A percentile compares a stretch with the other conserved stretches of the same genome.
phyloP scores from a whole-genome alignment of 2,113 vertebrate genomes.

The Lasiurus cinereus region DNA sequence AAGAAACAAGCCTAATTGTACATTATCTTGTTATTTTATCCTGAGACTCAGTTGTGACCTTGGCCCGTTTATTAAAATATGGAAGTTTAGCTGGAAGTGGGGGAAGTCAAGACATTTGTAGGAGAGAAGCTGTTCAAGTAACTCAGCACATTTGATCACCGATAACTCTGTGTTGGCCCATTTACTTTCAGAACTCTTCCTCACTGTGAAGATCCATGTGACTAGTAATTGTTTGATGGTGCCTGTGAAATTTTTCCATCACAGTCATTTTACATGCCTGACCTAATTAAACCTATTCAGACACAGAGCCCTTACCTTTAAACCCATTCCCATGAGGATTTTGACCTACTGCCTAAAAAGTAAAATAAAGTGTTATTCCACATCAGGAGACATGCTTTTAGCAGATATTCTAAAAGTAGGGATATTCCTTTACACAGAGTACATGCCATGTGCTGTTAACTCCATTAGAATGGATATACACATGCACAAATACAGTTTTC shows the following conservation, averaged over 20 bases:
- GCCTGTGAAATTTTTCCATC: slow-evolving; percentile 9
- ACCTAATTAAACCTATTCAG: background rate
- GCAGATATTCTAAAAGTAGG: background rate
- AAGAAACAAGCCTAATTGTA: background rate
- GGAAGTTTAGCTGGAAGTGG: background rate
- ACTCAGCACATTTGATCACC: background rate
- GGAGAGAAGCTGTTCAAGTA: slow-evolving; percentile 33
- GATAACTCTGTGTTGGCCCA: background rate
- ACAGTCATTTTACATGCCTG: background rate
- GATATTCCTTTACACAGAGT: background rate
- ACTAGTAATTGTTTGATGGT: background rate
- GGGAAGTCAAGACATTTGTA: background rate
- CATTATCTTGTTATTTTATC: background rate
- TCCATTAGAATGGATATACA: background rate
- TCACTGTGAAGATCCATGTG: background rate
- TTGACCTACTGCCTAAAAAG: slow-evolving; percentile 30
- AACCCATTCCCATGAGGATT: background rate
- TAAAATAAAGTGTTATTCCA: background rate
- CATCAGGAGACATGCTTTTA: slow-evolving; percentile 26
- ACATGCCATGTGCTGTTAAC: background rate
- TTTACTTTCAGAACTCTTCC: background rate
- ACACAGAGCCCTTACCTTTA: background rate
- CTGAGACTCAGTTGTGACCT: slow-evolving; percentile 3
- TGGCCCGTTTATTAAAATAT: slow-evolving; percentile 25
- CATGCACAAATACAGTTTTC: background rate